Base-by-base conservation (phyloP, 2,113 vertebrate genomes). In the Lycaon pictus region DNA sequence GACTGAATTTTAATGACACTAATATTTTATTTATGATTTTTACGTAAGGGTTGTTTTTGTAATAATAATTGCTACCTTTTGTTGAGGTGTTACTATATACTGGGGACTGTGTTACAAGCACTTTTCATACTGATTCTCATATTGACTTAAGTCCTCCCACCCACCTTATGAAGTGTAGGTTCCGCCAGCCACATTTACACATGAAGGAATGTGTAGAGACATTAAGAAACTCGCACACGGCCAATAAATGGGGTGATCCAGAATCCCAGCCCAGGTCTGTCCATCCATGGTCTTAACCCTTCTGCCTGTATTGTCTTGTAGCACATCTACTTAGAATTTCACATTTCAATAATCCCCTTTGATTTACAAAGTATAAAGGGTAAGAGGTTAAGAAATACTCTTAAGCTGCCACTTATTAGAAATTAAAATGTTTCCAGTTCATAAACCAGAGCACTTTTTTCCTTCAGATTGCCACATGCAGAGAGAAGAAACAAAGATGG, bases 401-500 rank as follows among this genome's bases (percentile, higher is more conserved):
- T 92, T 87, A 83, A 77, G 11, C 13, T 60, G 63, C 32, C 43
- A 53, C 35, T 20, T 93, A 17, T 4, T 55, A 63, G 22, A 92
- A 92, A 86, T 86, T 62, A 80, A 94, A 93, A 71, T 72, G 63
- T 80, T 94, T 79, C 62, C 35, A 88, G 25, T 51, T 93, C 67
- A 76, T 67, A 67, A 88, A 5, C 35, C 29, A 93, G 17, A 88
- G 63, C 9, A 96, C 56, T 72, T 76, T 74, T 84, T 88, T 55
- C 48, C 51, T 88, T 82, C 56, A 88, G 56, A 65, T 29, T 67
- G 53, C 65, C 25, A 60, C 32, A 88, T 37, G 37, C 43, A 43
- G 7, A 7, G 51, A 83, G 25, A 83, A 65, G 16, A 5, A 74
- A 93, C 12, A 13, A 82, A 88, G 84, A 76, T 11, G 1, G 1